Evolutionary conservation across 2,113 vertebrate species (phyloP).

Genomic region (Anguilla rostrata): DNA sequence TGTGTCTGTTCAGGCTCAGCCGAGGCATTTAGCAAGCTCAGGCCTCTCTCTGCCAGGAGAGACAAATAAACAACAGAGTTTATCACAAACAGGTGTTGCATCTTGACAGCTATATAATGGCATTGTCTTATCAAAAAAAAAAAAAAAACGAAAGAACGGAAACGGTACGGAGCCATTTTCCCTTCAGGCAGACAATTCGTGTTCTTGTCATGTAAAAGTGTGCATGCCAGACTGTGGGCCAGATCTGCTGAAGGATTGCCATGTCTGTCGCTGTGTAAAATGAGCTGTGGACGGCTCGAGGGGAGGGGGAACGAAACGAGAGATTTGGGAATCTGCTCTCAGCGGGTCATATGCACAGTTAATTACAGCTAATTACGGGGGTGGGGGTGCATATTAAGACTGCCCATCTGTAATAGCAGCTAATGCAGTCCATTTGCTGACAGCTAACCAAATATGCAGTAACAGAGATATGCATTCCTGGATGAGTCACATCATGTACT

Average conservation of each 20-base stretch:
- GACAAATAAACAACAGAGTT: neutral
- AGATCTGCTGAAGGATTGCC: neutral
- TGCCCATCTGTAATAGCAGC: no score
- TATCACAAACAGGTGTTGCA: conserved; percentile 9
- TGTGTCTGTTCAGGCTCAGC: neutral
- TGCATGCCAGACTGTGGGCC: neutral
- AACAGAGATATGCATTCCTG: no score
- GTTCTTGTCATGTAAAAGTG: conserved; percentile 3
- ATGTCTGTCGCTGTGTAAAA: neutral
- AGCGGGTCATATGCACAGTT: neutral
- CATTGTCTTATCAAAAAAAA: conserved; percentile 1
- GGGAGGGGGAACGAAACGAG: neutral
- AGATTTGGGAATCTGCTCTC: neutral
- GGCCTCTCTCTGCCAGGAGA: neutral
- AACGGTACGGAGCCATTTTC: neutral
- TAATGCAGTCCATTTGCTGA: no score
- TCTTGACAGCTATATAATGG: neutral
- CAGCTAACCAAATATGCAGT: no score
- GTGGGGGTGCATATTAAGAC: no score
- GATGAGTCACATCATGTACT: no score
- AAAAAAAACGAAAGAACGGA: neutral
- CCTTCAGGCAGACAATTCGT: neutral
- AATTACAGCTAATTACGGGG: neutral
- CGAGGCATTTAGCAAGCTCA: neutral
- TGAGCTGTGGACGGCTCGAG: neutral